Evolutionary conservation across 1,140 invertebrate species (phyloP).

Genomic region (Drosophila grimshawi): DNA sequence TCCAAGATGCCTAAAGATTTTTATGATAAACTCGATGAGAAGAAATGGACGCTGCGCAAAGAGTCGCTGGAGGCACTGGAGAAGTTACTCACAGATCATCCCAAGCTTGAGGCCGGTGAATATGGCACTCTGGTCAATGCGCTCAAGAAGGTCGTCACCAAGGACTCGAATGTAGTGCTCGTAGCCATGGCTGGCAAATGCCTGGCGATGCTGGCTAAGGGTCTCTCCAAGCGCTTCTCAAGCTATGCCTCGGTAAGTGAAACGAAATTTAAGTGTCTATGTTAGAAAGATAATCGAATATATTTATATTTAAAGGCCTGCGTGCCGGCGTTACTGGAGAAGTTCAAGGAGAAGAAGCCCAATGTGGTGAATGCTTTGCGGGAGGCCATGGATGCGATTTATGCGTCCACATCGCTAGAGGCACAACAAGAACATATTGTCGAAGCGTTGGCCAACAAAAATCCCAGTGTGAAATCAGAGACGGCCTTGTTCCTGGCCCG

Average conservation of each 20-base stretch:
- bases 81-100: constrained; percentile 90
- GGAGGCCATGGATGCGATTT: constrained; percentile 97
- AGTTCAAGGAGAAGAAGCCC: constrained; percentile 99
- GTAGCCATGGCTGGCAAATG: constrained; percentile 95
- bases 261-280: background rate
- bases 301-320: constrained; percentile 85
- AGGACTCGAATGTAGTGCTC: constrained; percentile 98
- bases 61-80: constrained; percentile 94
- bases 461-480: constrained; percentile 97
- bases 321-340: constrained; percentile 93
- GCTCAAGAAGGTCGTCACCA: constrained; percentile 96
- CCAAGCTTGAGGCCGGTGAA: constrained; percentile 95
- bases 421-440: constrained; percentile 93
- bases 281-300: too few relatives aligned
- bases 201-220: constrained; percentile 92
- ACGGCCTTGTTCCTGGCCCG: constrained; percentile 95
- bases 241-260: constrained; percentile 89
- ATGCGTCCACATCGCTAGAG: constrained; percentile 93
- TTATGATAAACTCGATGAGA: constrained; percentile 97
- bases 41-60: constrained; percentile 99
- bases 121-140: constrained; percentile 95
- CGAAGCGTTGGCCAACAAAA: constrained; percentile 96
- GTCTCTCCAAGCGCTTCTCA: constrained; percentile 94
- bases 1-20: constrained; percentile 97
- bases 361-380: constrained; percentile 93